Percentiles rank a stretch among this genome's conserved stretches.
Conservation (phyloP, 2,797 vertebrate species). For the Podargus strigoides region DNA sequence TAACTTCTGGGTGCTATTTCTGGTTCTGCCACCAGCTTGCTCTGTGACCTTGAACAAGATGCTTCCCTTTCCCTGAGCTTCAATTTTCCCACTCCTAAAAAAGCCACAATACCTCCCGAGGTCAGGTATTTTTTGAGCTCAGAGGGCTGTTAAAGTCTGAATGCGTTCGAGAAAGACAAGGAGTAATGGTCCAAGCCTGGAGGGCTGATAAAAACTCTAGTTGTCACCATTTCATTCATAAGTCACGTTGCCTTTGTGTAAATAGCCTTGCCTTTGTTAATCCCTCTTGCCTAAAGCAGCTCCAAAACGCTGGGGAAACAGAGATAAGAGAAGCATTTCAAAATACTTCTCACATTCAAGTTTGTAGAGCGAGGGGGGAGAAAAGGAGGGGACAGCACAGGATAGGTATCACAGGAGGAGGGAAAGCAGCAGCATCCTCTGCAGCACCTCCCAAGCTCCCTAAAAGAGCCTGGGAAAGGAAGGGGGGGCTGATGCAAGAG, state of each 20-base stretch:
- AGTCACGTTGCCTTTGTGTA: neutral
- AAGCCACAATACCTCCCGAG: neutral
- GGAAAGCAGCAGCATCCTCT: neutral
- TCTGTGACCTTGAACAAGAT: slow-evolving; percentile 44
- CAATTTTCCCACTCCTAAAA: neutral
- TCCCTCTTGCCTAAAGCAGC: neutral
- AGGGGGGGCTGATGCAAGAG: neutral
- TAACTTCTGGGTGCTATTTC: slow-evolving; percentile 68
- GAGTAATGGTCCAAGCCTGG: neutral
- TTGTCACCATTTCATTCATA: neutral
- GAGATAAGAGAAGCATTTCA: neutral
- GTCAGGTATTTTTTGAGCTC: neutral
- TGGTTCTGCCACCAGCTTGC: slow-evolving; percentile 56
- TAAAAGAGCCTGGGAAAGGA: neutral
- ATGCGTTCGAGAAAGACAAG: neutral
- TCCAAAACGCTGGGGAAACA: slow-evolving; percentile 12
- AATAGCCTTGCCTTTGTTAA: slow-evolving; percentile 18
- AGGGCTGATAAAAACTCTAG: neutral
- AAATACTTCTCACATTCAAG: neutral
- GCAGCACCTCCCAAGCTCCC: neutral
- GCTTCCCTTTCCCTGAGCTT: neutral
- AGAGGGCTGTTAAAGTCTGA: neutral
- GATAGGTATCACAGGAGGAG: too few species aligned
- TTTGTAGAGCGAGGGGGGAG: neutral
- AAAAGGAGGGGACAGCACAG: neutral